Base-by-base conservation (phyloP, 2,113 vertebrate species). In the Catharus bicknelli region DNA sequence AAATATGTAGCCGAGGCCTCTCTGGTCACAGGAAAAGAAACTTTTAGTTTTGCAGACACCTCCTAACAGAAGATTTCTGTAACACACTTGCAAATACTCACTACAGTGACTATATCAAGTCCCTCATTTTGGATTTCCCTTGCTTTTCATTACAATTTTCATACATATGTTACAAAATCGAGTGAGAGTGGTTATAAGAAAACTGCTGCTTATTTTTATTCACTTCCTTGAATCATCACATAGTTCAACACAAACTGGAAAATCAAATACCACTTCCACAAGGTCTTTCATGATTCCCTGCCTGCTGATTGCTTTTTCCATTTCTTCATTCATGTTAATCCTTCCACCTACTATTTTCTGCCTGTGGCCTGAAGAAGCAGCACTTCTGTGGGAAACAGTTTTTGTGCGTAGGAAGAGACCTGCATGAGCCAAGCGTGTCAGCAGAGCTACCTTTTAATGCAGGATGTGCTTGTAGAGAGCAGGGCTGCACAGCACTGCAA, bases 311-410 rank as follows among this genome's bases (percentile, higher is more conserved):
- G 67, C 55, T 88, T 95, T 85, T 76, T 80, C 87, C 67, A 90
- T 83, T 92, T 95, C 82, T 92, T 80, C 82, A 74, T 53, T 59
- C 87, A 93, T 59, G 74, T 70, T 93, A 77, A 91, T 92, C 91
- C 72, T 67, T 70, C 75, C 78, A 91, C 82, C 78, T 79, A 36
- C 67, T 91, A 66, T 81, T 94, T 92, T 89, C 50, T 94, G 58
- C 29, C 93, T 59, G 16, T 70, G 72, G 73, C 67, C 84, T 82
- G 74, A 87, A 87, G 84, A 86, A 92, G 78, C 74, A 94, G 54
- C 47, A 45, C 29, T 80, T 82, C 64, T 85, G 59, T 74, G 78
- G 84, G 87, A 95, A 93, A 84, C 3, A 2, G 77, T 34, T 89
- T 86, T 82, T 51, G 34, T 68, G 77, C 1, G 3, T 63, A 87